Evolutionary conservation across 2,888 invertebrate species (phyloP).

Genomic region (Proisotoma minuta): DNA sequence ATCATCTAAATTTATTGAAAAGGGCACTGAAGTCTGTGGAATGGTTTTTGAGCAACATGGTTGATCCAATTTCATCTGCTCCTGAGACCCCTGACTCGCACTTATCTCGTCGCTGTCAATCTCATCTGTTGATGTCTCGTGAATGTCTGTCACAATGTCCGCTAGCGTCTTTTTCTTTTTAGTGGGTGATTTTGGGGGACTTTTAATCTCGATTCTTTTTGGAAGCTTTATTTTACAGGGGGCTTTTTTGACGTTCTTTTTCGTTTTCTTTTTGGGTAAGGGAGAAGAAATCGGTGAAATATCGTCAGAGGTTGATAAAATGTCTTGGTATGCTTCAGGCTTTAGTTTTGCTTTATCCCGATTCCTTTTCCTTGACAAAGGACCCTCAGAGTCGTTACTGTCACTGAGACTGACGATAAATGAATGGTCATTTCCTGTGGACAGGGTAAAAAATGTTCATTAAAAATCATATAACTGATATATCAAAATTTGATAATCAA

Average conservation of each 20-base stretch:
- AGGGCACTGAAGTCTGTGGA: too few relatives aligned
- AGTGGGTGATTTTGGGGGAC: not conserved
- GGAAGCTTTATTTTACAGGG: not conserved
- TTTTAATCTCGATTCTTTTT: too few relatives aligned
- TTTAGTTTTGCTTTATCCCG: too few relatives aligned
- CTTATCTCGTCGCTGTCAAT: conserved; percentile 15
- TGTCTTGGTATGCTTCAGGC: not conserved
- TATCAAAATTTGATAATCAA: too few relatives aligned
- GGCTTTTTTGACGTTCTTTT: not conserved
- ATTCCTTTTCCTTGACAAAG: too few relatives aligned
- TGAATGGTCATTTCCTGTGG: too few relatives aligned
- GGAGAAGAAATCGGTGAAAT: not conserved
- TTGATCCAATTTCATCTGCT: conserved; percentile 2
- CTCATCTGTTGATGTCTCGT: conserved; percentile 18
- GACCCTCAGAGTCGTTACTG: too few relatives aligned
- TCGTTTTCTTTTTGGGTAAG: not conserved
- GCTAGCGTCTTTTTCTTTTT: conserved; percentile 4
- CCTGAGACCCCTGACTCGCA: conserved; percentile 1
- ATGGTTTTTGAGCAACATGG: conserved; percentile 17
- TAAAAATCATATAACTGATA: too few relatives aligned
- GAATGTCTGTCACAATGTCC: conserved; percentile 6
- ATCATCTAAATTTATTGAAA: not conserved
- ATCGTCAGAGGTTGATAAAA: not conserved
- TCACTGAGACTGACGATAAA: too few relatives aligned
- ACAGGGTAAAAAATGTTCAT: too few relatives aligned